Percentiles rank a stretch among this genome's conserved stretches.
These are phyloP conservation scores for Pantherophis alleghaniensis DNA, from an alignment of 2,797 vertebrate species.

Conservation along the genomic window DNA sequence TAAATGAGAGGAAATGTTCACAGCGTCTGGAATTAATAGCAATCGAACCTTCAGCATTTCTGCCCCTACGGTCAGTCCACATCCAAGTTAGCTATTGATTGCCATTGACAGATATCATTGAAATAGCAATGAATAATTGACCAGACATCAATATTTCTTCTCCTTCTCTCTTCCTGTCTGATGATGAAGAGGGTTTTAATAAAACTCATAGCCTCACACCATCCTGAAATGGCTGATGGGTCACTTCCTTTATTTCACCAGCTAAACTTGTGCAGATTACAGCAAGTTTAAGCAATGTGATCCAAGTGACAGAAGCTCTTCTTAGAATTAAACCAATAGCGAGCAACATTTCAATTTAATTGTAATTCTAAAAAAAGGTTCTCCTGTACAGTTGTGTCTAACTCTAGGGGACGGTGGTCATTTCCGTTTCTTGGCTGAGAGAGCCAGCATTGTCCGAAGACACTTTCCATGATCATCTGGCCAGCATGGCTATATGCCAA, in stretches of 20 bases:
- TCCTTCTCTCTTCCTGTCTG: neutral
- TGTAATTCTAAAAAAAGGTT: neutral
- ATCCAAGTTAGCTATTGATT: neutral
- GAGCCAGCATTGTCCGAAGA: neutral
- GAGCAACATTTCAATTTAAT: conserved; percentile 4
- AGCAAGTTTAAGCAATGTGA: neutral
- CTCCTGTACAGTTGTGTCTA: neutral
- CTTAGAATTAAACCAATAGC: neutral
- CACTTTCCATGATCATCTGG: neutral
- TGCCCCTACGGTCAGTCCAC: no score
- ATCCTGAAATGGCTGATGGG: neutral
- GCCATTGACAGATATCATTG: neutral
- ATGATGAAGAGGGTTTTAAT: neutral
- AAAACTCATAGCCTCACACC: neutral
- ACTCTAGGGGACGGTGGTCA: neutral
- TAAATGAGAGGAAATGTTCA: neutral
- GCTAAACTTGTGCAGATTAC: neutral
- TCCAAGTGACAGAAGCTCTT: neutral
- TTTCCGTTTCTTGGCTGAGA: neutral
- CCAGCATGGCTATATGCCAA: neutral
- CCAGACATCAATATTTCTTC: neutral
- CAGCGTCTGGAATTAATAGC: neutral
- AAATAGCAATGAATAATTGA: neutral
- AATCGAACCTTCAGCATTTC: neutral
- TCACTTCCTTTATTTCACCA: neutral